Percentiles rank a stretch among this genome's conserved stretches.
phyloP scores from a whole-genome alignment of 2,113 vertebrate species.

The Syngnathus floridae region DNA sequence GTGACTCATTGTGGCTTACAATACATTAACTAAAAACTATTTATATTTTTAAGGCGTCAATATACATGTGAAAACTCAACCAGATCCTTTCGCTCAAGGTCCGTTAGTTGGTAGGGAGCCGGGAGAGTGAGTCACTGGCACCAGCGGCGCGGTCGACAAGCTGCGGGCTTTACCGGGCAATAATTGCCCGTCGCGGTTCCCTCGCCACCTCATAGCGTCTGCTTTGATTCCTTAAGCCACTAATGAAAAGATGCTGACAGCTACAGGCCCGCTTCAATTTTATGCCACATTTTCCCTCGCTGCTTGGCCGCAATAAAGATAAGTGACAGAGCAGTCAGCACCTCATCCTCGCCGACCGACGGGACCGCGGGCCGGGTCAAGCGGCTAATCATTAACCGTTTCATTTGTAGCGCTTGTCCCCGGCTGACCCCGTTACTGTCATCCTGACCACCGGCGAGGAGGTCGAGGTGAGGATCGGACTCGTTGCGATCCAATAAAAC shows the following conservation, averaged over 20 bases:
- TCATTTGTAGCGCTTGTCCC: constrained; percentile 48
- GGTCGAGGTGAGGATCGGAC: constrained; percentile 29
- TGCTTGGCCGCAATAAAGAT: constrained; percentile 42
- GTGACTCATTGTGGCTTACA: no score
- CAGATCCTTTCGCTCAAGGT: constrained; percentile 27
- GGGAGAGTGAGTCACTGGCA: constrained; percentile 54
- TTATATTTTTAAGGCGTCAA: neutral
- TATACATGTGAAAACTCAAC: neutral
- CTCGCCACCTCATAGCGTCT: constrained; percentile 42
- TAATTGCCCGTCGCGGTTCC: constrained; percentile 43
- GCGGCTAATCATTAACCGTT: constrained; percentile 55
- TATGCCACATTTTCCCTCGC: constrained; percentile 41
- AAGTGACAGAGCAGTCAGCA: constrained; percentile 47
- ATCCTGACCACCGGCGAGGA: constrained; percentile 19
- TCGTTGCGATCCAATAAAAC: constrained; percentile 11
- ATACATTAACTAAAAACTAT: no score
- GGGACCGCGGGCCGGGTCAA: constrained; percentile 34
- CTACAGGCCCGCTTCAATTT: constrained; percentile 50
- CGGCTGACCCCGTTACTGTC: constrained; percentile 34
- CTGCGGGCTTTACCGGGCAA: constrained; percentile 41
- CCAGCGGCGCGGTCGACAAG: constrained; percentile 29
- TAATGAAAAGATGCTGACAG: constrained; percentile 64
- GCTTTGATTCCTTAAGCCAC: constrained; percentile 56
- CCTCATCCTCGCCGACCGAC: constrained; percentile 20
- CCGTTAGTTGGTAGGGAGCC: constrained; percentile 6